A percentile compares a stretch with the other conserved stretches of the same genome.
phyloP scores from a whole-genome alignment of 2,113 vertebrate genomes.

The Corapipo altera region DNA sequence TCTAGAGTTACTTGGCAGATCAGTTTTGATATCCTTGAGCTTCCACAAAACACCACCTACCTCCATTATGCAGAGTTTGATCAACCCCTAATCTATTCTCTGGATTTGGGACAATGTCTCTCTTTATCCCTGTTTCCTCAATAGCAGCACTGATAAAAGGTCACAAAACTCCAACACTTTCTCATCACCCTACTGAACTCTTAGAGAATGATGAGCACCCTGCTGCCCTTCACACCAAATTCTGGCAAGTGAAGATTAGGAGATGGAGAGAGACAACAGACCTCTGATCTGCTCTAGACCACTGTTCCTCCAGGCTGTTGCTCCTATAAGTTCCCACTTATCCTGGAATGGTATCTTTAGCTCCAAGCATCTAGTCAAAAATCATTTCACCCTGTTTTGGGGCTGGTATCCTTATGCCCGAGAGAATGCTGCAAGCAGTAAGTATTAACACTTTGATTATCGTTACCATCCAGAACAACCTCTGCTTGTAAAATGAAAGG shows the following conservation, averaged over 20 bases:
- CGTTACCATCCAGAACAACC: neutral
- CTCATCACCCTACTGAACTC: neutral
- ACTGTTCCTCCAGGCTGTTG: neutral
- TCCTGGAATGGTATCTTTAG: neutral
- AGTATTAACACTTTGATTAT: neutral
- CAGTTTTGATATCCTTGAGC: neutral
- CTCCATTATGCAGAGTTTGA: neutral
- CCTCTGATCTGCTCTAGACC: neutral
- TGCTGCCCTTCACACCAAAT: neutral
- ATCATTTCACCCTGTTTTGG: neutral
- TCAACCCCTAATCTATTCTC: neutral
- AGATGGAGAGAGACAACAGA: neutral
- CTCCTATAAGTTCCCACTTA: neutral
- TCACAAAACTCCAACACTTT: neutral
- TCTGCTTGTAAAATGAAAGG: neutral
- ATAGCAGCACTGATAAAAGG: neutral
- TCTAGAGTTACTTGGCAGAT: neutral
- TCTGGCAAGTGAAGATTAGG: neutral
- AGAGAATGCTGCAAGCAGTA: neutral
- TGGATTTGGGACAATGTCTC: neutral
- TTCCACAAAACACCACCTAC: neutral
- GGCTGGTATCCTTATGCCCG: neutral
- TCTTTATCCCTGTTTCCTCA: neutral
- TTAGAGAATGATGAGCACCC: neutral
- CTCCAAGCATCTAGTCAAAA: neutral